Conservation (phyloP, 2,113 vertebrate species). For the Tor tambroides region DNA sequence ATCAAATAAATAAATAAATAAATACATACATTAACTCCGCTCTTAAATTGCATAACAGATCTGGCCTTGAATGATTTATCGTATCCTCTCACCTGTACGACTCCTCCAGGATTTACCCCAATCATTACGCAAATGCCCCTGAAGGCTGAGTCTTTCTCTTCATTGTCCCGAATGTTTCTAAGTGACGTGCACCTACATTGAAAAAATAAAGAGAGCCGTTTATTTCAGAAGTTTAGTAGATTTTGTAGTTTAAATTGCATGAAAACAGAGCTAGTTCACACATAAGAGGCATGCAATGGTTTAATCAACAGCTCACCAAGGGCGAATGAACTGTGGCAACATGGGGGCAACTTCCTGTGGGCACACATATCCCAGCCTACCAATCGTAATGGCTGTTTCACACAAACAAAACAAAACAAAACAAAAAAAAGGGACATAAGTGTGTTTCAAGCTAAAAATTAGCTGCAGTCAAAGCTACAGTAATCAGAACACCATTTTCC, state of each 20-base stretch:
- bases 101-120: slow-evolving; percentile 90
- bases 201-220: background rate
- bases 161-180: slow-evolving; percentile 92
- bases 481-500: slow-evolving; percentile 28
- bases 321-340: slow-evolving; percentile 93
- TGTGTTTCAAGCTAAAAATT: background rate
- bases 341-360: slow-evolving; percentile 93
- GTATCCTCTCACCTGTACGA: slow-evolving; percentile 83
- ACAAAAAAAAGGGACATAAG: background rate
- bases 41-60: background rate
- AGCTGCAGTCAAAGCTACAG: background rate
- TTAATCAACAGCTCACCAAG: slow-evolving; percentile 81
- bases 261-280: background rate
- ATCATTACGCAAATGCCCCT: slow-evolving; percentile 96
- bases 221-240: background rate
- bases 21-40: too few species aligned
- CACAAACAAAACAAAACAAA: background rate
- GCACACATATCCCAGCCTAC: slow-evolving; percentile 93
- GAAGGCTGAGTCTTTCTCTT: slow-evolving; percentile 95
- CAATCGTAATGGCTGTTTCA: slow-evolving; percentile 88
- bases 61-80: background rate
- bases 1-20: background rate
- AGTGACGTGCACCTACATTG: slow-evolving; percentile 86
- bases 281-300: background rate
- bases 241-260: background rate